phyloP scores from a whole-genome alignment of 2,797 vertebrate species.

The Lateolabrax maculatus region DNA sequence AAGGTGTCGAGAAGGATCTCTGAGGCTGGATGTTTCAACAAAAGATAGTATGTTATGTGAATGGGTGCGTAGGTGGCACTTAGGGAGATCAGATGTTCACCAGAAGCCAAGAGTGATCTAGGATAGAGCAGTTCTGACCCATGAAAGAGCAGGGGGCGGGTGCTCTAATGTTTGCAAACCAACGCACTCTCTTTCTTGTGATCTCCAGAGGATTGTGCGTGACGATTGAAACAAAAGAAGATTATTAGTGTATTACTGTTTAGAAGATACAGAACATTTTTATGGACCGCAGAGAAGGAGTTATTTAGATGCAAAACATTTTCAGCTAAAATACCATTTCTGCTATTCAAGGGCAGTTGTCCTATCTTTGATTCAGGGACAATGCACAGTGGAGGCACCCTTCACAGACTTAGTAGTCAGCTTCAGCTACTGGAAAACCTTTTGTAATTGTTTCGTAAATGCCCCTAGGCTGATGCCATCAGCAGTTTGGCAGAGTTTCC shows the following conservation, averaged over 20 bases:
- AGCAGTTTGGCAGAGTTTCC: slow-evolving; percentile 29
- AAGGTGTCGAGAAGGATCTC: neutral
- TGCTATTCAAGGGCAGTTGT: neutral
- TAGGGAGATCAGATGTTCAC: slow-evolving; percentile 41
- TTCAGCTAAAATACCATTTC: neutral
- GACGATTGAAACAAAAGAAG: slow-evolving; percentile 5
- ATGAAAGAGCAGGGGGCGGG: slow-evolving; percentile 34
- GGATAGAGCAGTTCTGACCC: slow-evolving; percentile 9
- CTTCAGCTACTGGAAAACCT: slow-evolving; percentile 11
- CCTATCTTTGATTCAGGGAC: neutral
- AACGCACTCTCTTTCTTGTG: slow-evolving; percentile 31
- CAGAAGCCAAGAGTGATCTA: slow-evolving; percentile 35
- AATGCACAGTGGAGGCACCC: neutral
- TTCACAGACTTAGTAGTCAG: slow-evolving; percentile 24
- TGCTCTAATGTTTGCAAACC: slow-evolving; percentile 49
- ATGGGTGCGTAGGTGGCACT: slow-evolving; percentile 48
- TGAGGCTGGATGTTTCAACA: neutral
- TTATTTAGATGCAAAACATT: neutral
- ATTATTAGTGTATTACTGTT: neutral
- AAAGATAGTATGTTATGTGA: slow-evolving; percentile 31
- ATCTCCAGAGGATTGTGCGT: slow-evolving; percentile 19
- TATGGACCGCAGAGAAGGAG: neutral
- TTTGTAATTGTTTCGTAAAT: slow-evolving; percentile 32
- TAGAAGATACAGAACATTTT: slow-evolving; percentile 6
- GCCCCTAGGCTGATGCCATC: slow-evolving; percentile 30